Evolutionary conservation across 2,113 vertebrate species (phyloP).

Genomic region (Archocentrus centrarchus): DNA sequence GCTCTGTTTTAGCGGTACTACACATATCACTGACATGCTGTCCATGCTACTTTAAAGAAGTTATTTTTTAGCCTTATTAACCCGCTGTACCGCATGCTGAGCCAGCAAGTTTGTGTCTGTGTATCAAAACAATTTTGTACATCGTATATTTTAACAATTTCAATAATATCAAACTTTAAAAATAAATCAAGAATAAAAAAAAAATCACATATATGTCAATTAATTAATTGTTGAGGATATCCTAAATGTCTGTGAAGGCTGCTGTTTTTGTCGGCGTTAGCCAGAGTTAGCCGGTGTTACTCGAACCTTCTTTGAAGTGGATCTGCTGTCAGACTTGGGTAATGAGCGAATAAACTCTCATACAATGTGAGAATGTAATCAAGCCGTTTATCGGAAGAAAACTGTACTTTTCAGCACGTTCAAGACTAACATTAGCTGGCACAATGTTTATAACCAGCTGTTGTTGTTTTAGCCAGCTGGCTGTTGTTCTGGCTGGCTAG

Average conservation of each 20-base stretch:
- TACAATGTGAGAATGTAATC: neutral
- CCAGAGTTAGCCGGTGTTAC: neutral
- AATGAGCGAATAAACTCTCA: neutral
- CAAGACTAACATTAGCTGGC: neutral
- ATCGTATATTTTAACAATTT: neutral
- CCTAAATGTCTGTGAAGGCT: too few relatives aligned
- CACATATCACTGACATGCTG: neutral
- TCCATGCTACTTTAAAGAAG: neutral
- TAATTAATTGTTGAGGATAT: neutral
- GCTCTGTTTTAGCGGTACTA: neutral
- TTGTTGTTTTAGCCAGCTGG: neutral
- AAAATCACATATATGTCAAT: neutral
- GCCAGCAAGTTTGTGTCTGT: neutral
- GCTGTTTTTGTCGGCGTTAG: neutral
- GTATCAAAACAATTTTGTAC: neutral
- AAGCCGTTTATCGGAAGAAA: neutral
- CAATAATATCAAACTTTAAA: neutral
- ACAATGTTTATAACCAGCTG: neutral
- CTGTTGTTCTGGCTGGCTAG: neutral
- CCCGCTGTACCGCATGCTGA: rapidly evolving
- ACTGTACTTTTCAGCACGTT: neutral
- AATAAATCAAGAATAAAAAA: neutral
- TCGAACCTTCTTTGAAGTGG: neutral
- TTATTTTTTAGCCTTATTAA: neutral
- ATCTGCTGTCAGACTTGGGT: neutral